Conservation (phyloP, 2,797 vertebrate species). For the Gymnoscopelus braueri region DNA sequence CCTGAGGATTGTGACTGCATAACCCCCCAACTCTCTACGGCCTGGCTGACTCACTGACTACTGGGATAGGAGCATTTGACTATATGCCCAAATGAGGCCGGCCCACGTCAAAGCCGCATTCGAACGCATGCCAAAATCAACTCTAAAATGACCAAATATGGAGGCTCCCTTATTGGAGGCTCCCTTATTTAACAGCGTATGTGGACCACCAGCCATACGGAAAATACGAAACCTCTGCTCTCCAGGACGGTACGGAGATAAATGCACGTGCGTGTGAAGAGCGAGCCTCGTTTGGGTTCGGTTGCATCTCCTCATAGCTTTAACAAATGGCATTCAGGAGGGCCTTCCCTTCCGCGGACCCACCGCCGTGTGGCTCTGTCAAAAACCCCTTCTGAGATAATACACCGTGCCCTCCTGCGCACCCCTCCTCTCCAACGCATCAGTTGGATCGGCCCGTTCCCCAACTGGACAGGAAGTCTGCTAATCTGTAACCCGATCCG, state of each 20-base stretch:
- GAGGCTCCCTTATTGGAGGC: too few relatives aligned
- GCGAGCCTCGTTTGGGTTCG: constrained; percentile 30
- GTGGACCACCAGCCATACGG: constrained; percentile 13
- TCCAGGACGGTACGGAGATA: constrained; percentile 3
- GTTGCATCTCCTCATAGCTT: constrained; percentile 46
- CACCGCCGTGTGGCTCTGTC: constrained; percentile 51
- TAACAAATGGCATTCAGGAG: constrained; percentile 45
- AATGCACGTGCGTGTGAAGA: not conserved
- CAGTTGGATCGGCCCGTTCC: constrained; percentile 57
- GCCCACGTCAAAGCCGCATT: not conserved
- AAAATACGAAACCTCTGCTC: constrained; percentile 5
- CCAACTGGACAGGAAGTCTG: constrained; percentile 89
- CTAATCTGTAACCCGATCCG: constrained; percentile 88
- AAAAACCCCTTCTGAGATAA: constrained; percentile 56
- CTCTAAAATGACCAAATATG: not conserved
- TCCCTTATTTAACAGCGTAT: not conserved
- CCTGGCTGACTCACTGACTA: not conserved
- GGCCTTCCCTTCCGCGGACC: constrained; percentile 28
- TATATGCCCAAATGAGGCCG: not conserved
- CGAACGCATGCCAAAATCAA: not conserved
- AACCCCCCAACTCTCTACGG: not conserved
- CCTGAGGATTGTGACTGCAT: not conserved
- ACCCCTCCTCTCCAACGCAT: constrained; percentile 29
- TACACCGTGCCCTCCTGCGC: constrained; percentile 39
- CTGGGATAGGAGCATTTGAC: not conserved